Evolutionary conservation across 37 sponge, comb jelly and placozoan species (phyloP), one percentile per base, ranked within the genome.

Genomic region (Diacarnus erythraeanus): DNA sequence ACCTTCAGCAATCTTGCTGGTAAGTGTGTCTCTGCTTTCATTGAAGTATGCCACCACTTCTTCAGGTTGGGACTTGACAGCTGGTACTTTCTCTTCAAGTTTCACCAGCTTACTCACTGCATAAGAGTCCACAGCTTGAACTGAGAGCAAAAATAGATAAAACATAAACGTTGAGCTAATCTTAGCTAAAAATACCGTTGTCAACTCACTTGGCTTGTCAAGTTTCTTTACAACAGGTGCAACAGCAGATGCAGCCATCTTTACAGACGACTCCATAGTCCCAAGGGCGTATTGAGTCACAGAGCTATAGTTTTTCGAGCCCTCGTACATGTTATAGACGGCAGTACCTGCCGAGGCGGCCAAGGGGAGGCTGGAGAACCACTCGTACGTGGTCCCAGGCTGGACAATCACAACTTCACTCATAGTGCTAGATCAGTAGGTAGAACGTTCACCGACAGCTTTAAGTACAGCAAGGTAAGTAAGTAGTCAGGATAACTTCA

Each of bases 81-180:
- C 75, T 38, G 90, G 90, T 17, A 79, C 80, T 57, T 89, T 89
- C 35, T 84, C 81, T 38, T 80, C 90, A 30, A 89, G 85, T 2
- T 80, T 80, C 57, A 68, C 69, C 71, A 84, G 69, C 80, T 84
- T 74, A 35, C 75, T 51, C 38, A 76, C 68, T 17, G 85, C 59
- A 44, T 70, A 80, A 20, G 77, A 41, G 41, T 89, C 90, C 20
- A 84, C 85, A 25, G 72, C 75, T 15, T 74, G 56, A 59, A 84
- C 85, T 84, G 44, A 72, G 25, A 27, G 33, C 34, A 65, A 25
- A 65, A 65, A 42, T 25, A 9, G 27, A 25, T 73, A 44, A n/a
- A 2, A 47, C 20, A 73, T n/a, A n/a, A n/a, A n/a, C n/a, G n/a
- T n/a, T n/a, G n/a, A 72, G 44, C 39, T 42, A 72, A 38, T 40